Percentiles rank a stretch among this genome's conserved stretches.
Evolutionary conservation across 1,140 invertebrate species (phyloP).

Genomic region (Zophobas morio): DNA sequence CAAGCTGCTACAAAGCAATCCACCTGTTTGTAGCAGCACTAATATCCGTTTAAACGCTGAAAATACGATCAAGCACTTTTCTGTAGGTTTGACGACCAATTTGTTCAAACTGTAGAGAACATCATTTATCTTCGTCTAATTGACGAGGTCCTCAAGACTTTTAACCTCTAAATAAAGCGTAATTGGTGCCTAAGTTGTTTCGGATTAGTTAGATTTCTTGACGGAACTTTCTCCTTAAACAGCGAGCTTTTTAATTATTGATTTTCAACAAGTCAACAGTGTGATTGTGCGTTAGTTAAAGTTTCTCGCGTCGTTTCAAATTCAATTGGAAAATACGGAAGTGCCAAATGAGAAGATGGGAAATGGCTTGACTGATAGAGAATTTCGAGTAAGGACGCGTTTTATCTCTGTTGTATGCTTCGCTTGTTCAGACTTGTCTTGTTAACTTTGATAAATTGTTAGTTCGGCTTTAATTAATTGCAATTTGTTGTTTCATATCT

Average conservation of each 20-base stretch:
- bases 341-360: conserved; percentile 18
- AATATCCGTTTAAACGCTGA: not conserved
- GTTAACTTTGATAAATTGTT: conserved; percentile 34
- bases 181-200: not conserved
- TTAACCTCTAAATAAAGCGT: not conserved
- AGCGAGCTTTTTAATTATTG: conserved; percentile 4
- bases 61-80: too few relatives aligned
- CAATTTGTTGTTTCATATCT: conserved; percentile 40
- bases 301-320: conserved; percentile 6
- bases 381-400: conserved; percentile 2
- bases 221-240: not conserved
- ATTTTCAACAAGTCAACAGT: conserved; percentile 12
- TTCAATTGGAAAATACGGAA: conserved; percentile 20
- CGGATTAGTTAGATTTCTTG: not conserved
- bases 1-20: conserved; percentile 6
- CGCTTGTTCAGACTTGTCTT: conserved; percentile 24
- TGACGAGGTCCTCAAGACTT: not conserved
- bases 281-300: conserved; percentile 31
- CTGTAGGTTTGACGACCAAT: too few relatives aligned
- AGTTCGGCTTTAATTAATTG: conserved; percentile 32
- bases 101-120: not conserved
- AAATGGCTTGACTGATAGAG: conserved; percentile 13
- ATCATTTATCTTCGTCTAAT: not conserved
- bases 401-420: conserved; percentile 29
- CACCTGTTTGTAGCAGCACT: conserved; percentile 9